These are phyloP conservation scores for Crematogaster levior DNA, from an alignment of 2,888 invertebrate genomes.

Conservation along the genomic window DNA sequence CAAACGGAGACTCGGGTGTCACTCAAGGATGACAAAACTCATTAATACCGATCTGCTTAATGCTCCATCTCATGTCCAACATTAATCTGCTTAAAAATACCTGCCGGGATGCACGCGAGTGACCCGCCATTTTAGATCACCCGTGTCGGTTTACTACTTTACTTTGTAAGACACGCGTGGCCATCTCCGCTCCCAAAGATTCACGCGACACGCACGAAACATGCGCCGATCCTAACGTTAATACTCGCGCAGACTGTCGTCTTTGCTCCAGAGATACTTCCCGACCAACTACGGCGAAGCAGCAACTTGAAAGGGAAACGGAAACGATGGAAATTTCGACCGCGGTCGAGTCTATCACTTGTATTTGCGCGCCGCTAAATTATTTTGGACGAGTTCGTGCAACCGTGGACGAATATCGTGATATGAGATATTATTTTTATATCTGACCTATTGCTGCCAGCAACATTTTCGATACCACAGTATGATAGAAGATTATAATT, in stretches of 20 bases:
- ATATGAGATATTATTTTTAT: constrained; percentile 35
- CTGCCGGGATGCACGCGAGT: constrained; percentile 45
- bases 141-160: constrained; percentile 43
- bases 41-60: constrained; percentile 85
- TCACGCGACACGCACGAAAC: not conserved
- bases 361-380: constrained; percentile 1
- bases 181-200: not conserved
- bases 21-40: constrained; percentile 85
- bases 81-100: constrained; percentile 85
- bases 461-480: not conserved
- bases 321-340: constrained; percentile 34
- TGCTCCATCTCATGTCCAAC: constrained; percentile 83
- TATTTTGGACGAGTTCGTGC: constrained; percentile 8
- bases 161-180: constrained; percentile 27
- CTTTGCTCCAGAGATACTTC: not conserved
- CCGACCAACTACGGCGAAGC: not conserved
- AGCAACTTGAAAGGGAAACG: not conserved
- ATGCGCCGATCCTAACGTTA: constrained; percentile 1
- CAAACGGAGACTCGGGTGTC: constrained; percentile 83
- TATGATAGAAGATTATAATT: not conserved
- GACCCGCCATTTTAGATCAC: constrained; percentile 63
- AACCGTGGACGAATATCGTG: constrained; percentile 3
- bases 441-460: not conserved
- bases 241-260: not conserved
- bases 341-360: not conserved